phyloP scores from a whole-genome alignment of 2,888 invertebrate genomes.

The Hecatera dysodea region DNA sequence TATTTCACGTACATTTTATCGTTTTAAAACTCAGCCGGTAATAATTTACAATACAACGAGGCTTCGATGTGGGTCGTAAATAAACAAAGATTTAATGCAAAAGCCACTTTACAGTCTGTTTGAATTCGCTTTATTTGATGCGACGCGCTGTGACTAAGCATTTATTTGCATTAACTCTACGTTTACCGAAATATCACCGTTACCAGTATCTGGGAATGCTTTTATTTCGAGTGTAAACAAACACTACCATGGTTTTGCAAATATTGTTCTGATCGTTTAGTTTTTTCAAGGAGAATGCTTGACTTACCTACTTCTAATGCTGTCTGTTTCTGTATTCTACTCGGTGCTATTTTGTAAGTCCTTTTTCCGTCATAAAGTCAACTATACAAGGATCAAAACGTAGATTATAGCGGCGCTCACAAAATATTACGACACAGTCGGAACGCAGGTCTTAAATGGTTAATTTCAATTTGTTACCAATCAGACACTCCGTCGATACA shows the following conservation, averaged over 20 bases:
- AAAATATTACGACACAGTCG: slow-evolving; percentile 40
- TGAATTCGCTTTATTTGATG: slow-evolving; percentile 77
- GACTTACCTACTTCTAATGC: neutral
- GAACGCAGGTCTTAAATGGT: slow-evolving; percentile 50
- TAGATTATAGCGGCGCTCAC: slow-evolving; percentile 24
- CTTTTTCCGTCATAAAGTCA: neutral
- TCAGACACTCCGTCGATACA: slow-evolving; percentile 70
- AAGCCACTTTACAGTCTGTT: slow-evolving; percentile 76
- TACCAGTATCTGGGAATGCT: slow-evolving; percentile 52
- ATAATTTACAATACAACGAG: slow-evolving; percentile 83
- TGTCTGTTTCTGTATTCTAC: neutral
- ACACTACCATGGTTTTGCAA: slow-evolving; percentile 46
- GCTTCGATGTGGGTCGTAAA: slow-evolving; percentile 80
- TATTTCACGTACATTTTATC: slow-evolving; percentile 83
- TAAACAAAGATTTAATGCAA: slow-evolving; percentile 82
- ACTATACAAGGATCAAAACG: slow-evolving; percentile 23
- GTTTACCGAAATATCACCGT: slow-evolving; percentile 56
- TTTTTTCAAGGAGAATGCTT: slow-evolving; percentile 8
- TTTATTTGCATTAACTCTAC: slow-evolving; percentile 67
- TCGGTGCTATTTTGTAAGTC: neutral
- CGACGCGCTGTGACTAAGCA: slow-evolving; percentile 68
- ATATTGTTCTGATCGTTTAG: slow-evolving; percentile 28
- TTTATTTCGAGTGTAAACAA: slow-evolving; percentile 56
- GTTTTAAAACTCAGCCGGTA: slow-evolving; percentile 78
- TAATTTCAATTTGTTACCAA: slow-evolving; percentile 68